A percentile compares a stretch with the other conserved stretches of the same genome.
Evolutionary conservation across 1,140 invertebrate species (phyloP).

Genomic region (Venustaconcha ellipsiformis): DNA sequence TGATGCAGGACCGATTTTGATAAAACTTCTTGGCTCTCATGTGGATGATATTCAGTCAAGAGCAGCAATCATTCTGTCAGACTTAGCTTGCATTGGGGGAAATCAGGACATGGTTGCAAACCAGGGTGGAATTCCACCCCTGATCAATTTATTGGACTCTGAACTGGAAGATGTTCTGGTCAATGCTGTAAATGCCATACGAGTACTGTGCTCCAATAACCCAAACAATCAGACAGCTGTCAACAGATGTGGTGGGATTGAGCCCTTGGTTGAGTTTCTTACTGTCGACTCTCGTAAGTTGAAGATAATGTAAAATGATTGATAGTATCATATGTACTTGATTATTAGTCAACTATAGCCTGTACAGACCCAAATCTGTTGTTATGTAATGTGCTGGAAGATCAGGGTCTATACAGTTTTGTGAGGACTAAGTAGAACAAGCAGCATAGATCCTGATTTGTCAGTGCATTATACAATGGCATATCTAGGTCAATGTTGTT

Average conservation of each 20-base stretch:
- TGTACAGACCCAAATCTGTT: too few relatives aligned
- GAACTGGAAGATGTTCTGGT: constrained; percentile 67
- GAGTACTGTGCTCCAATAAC: constrained; percentile 64
- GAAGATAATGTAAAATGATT: too few relatives aligned
- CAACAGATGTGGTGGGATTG: constrained; percentile 54
- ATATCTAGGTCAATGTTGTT: too few relatives aligned
- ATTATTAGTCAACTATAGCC: too few relatives aligned
- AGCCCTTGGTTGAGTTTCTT: constrained; percentile 65
- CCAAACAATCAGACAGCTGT: constrained; percentile 60
- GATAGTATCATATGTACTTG: too few relatives aligned
- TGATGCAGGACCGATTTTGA: constrained; percentile 56
- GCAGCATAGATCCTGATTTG: too few relatives aligned
- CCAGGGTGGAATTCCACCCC: constrained; percentile 57
- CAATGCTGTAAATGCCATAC: constrained; percentile 67
- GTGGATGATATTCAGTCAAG: constrained; percentile 67
- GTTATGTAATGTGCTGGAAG: too few relatives aligned
- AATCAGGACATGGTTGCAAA: constrained; percentile 60
- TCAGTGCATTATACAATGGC: too few relatives aligned
- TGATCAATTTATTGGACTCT: constrained; percentile 63
- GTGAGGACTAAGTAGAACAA: too few relatives aligned
- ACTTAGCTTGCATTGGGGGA: constrained; percentile 61
- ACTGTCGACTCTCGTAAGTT: constrained; percentile 59
- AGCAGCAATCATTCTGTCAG: constrained; percentile 65
- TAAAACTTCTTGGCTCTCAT: constrained; percentile 58
- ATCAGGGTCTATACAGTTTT: too few relatives aligned